Evolutionary conservation across 2,113 vertebrate species (phyloP).

Genomic region (Ameiurus melas): DNA sequence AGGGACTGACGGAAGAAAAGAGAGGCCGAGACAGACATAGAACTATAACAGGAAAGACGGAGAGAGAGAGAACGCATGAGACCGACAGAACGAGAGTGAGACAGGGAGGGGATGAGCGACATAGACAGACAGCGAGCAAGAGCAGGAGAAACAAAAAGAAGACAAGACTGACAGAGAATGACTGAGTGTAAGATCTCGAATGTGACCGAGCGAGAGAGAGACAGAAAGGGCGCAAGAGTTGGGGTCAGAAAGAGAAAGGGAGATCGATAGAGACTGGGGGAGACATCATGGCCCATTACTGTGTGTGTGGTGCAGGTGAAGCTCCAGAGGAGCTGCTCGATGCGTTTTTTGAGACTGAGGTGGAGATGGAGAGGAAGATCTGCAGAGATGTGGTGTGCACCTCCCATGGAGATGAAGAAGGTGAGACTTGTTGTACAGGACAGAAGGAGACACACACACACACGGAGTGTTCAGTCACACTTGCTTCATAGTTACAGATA

Average conservation of each 20-base stretch:
- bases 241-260: background rate
- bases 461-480: background rate
- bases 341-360: slow-evolving; percentile 96
- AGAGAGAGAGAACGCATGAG: background rate
- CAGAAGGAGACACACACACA: background rate
- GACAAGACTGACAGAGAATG: no score
- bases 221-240: no score
- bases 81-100: background rate
- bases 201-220: background rate
- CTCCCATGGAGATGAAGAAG: slow-evolving; percentile 96
- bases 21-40: background rate
- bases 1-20: background rate
- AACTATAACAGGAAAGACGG: background rate
- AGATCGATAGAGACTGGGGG: background rate
- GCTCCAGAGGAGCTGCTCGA: slow-evolving; percentile 91
- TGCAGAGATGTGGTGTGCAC: slow-evolving; percentile 96
- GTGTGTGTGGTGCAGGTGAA: slow-evolving; percentile 67
- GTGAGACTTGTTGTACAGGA: slow-evolving; percentile 64
- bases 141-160: background rate
- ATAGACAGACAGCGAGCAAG: background rate
- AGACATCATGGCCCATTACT: background rate
- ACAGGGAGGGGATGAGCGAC: no score
- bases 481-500: background rate
- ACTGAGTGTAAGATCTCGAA: background rate
- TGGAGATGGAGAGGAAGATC: slow-evolving; percentile 97